These are phyloP conservation scores for Odontocolon sp. DNA, from an alignment of 2,888 invertebrate genomes.

Conservation along the genomic window DNA sequence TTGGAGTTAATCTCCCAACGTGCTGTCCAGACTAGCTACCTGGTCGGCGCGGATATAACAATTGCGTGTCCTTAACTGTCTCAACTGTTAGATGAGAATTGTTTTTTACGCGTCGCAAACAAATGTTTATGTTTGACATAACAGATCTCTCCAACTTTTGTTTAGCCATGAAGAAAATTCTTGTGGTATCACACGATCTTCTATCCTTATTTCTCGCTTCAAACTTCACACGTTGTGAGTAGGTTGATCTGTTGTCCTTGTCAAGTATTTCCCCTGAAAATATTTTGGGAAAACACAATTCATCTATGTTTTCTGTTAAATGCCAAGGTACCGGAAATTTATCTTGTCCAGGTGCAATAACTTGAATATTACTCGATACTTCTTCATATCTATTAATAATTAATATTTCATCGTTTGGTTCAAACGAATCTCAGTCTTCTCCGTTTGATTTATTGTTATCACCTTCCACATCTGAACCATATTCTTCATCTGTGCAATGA, in stretches of 20 bases:
- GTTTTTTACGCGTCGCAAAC: conserved; percentile 42
- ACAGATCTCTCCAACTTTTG: conserved; percentile 54
- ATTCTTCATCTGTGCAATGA: conserved; percentile 33
- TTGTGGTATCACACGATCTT: conserved; percentile 30
- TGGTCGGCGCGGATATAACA: too few relatives aligned
- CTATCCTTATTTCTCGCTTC: conserved; percentile 48
- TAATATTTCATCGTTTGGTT: conserved; percentile 59
- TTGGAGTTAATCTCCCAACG: too few relatives aligned
- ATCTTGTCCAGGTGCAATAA: conserved; percentile 68
- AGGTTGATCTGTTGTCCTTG: conserved; percentile 34
- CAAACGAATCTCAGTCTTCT: conserved; percentile 14
- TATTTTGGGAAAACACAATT: conserved; percentile 67
- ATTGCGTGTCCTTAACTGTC: not conserved
- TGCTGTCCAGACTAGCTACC: too few relatives aligned
- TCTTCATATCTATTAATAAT: conserved; percentile 61
- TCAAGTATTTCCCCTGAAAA: conserved; percentile 57
- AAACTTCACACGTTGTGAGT: conserved; percentile 42
- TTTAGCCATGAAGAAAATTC: conserved; percentile 60
- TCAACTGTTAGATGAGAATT: not conserved
- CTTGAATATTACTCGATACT: conserved; percentile 25
- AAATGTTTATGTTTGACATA: conserved; percentile 54
- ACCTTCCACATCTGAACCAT: not conserved
- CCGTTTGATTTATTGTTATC: not conserved
- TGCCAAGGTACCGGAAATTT: conserved; percentile 66
- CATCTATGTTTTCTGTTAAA: conserved; percentile 63